These are phyloP conservation scores for Phymorhynchus buccinoides DNA, from an alignment of 1,140 invertebrate genomes.

Conservation along the genomic window DNA sequence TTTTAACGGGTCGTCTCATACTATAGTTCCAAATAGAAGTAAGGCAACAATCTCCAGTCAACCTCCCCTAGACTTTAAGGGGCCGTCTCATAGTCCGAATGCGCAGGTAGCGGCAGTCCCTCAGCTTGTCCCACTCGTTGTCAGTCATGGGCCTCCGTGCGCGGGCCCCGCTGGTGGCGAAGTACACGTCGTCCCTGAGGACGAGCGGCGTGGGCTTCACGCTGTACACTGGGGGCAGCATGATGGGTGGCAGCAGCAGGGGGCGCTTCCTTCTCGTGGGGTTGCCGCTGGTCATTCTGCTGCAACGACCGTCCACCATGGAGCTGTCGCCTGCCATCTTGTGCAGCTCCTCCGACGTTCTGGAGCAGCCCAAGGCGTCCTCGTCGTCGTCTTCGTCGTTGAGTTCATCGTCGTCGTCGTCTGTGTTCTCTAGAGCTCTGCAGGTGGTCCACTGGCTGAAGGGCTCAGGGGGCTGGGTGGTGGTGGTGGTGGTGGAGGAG, in stretches of 20 bases:
- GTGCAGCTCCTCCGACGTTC: background rate
- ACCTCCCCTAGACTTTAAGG: background rate
- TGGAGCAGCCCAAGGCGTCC: background rate
- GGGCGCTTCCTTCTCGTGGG: conserved; percentile 2
- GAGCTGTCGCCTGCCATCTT: background rate
- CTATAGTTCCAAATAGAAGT: too few relatives aligned
- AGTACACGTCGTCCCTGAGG: conserved; percentile 4
- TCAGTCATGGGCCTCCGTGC: background rate
- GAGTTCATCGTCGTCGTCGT: background rate
- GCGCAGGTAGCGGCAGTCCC: conserved; percentile 34
- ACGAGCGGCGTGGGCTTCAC: conserved; percentile 18
- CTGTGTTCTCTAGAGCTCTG: background rate
- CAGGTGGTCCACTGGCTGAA: conserved; percentile 36
- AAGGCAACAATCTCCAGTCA: too few relatives aligned
- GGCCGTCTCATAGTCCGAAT: background rate
- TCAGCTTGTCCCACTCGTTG: conserved; percentile 31
- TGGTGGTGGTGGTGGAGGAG: background rate
- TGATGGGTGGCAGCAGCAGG: conserved; percentile 28
- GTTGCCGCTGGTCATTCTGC: background rate
- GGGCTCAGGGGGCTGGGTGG: background rate
- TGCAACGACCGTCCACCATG: background rate
- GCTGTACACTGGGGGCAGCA: conserved; percentile 29
- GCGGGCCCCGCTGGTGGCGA: background rate
- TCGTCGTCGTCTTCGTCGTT: background rate
- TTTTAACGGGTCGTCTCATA: too few relatives aligned